These are phyloP conservation scores for Chirona hameri DNA, from an alignment of 2,888 invertebrate species.

Conservation along the genomic window DNA sequence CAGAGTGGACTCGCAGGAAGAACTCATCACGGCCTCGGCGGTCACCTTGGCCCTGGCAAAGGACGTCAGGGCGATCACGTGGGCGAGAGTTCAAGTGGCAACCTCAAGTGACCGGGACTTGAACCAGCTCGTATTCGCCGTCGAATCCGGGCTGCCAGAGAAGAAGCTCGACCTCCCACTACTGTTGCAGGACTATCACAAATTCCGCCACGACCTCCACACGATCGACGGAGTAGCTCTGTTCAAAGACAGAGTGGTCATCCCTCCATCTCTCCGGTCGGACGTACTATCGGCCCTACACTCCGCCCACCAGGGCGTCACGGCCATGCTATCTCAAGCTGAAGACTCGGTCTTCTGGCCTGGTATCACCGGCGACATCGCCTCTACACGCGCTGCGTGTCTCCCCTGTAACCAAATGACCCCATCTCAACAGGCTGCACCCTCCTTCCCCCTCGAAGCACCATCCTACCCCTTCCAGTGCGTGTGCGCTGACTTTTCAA, in stretches of 20 bases:
- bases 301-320: slow-evolving; percentile 32
- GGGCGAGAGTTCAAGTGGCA: background rate
- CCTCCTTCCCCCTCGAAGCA: slow-evolving; percentile 7
- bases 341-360: slow-evolving; percentile 33
- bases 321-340: slow-evolving; percentile 24
- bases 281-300: slow-evolving; percentile 30
- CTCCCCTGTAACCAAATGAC: slow-evolving; percentile 29
- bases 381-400: slow-evolving; percentile 7
- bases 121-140: background rate
- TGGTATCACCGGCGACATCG: slow-evolving; percentile 31
- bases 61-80: slow-evolving; percentile 14
- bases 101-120: slow-evolving; percentile 30
- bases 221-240: slow-evolving; percentile 29
- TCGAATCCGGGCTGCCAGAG: slow-evolving; percentile 29
- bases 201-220: slow-evolving; percentile 29
- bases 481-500: slow-evolving; percentile 30
- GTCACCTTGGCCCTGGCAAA: background rate
- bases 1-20: background rate
- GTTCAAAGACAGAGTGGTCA: slow-evolving; percentile 31
- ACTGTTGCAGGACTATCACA: slow-evolving; percentile 27
- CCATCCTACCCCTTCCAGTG: slow-evolving; percentile 33
- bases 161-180: background rate
- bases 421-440: slow-evolving; percentile 33
- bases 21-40: background rate
- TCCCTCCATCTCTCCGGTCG: slow-evolving; percentile 31